These are phyloP conservation scores for Drosophila kanekoi DNA, from an alignment of 2,888 invertebrate genomes.

Conservation along the genomic window DNA sequence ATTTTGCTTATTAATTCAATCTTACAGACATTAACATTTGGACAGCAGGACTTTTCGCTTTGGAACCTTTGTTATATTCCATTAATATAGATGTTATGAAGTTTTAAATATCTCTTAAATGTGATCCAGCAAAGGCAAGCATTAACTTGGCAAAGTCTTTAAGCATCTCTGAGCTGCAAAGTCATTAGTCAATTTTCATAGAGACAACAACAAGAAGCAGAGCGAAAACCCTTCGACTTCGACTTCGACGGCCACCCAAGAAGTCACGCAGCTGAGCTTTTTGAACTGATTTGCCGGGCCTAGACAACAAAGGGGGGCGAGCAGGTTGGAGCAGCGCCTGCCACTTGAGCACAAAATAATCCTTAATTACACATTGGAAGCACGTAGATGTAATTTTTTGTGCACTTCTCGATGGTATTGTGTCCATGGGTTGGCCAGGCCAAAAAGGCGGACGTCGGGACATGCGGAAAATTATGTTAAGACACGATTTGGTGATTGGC, in stretches of 20 bases:
- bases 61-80: neutral
- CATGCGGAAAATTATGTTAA: slow-evolving; percentile 73
- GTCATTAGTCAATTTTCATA: slow-evolving; percentile 77
- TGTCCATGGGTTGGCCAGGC: slow-evolving; percentile 42
- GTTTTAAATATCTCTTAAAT: slow-evolving; percentile 30
- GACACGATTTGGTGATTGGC: slow-evolving; percentile 78
- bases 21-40: too few species aligned
- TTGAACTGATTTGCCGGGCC: slow-evolving; percentile 74
- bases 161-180: slow-evolving; percentile 48
- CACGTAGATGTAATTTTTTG: slow-evolving; percentile 81
- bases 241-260: slow-evolving; percentile 35
- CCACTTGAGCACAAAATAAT: slow-evolving; percentile 79
- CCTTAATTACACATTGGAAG: slow-evolving; percentile 80
- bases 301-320: slow-evolving; percentile 61
- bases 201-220: slow-evolving; percentile 50
- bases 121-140: slow-evolving; percentile 20
- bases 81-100: slow-evolving; percentile 7
- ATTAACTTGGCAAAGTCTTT: slow-evolving; percentile 53
- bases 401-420: slow-evolving; percentile 60
- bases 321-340: slow-evolving; percentile 24
- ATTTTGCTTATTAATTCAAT: neutral
- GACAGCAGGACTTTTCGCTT: too few species aligned
- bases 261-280: slow-evolving; percentile 77
- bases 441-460: slow-evolving; percentile 7
- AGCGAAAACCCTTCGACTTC: slow-evolving; percentile 37